phyloP scores from a whole-genome alignment of 2,797 vertebrate genomes.

The Ceryle rudis region DNA sequence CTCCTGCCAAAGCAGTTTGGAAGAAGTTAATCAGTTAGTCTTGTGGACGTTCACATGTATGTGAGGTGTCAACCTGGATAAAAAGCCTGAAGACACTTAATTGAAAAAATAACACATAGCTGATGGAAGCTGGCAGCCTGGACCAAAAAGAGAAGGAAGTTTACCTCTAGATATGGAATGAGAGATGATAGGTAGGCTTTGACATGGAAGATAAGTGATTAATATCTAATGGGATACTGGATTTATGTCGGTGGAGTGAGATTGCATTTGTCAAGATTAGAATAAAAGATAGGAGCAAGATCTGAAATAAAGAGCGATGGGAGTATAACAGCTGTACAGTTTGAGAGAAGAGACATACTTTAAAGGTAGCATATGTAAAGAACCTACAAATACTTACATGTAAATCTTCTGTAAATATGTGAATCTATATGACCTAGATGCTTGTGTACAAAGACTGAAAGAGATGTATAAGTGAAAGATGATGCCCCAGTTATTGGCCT shows the following conservation, averaged over 20 bases:
- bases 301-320: neutral
- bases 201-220: conserved; percentile 60
- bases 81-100: conserved; percentile 42
- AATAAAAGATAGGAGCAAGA: conserved; percentile 39
- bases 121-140: conserved; percentile 54
- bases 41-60: neutral
- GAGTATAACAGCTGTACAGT: neutral
- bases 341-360: neutral
- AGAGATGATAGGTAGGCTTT: conserved; percentile 55
- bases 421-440: neutral
- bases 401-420: neutral
- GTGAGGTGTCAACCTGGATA: conserved; percentile 5
- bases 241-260: conserved; percentile 39
- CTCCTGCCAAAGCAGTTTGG: conserved; percentile 13
- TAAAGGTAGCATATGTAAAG: neutral
- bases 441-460: neutral
- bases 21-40: conserved; percentile 17
- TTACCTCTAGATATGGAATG: conserved; percentile 34
- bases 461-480: neutral
- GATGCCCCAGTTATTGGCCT: rapidly evolving
- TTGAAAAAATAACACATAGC: conserved; percentile 42
- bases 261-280: conserved; percentile 60
- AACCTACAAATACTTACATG: neutral
- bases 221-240: conserved; percentile 53
- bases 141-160: conserved; percentile 5